Evolutionary conservation across 2,113 vertebrate genomes (phyloP), one percentile per base, ranked within the genome.

Genomic region (Leuciscus idus): DNA sequence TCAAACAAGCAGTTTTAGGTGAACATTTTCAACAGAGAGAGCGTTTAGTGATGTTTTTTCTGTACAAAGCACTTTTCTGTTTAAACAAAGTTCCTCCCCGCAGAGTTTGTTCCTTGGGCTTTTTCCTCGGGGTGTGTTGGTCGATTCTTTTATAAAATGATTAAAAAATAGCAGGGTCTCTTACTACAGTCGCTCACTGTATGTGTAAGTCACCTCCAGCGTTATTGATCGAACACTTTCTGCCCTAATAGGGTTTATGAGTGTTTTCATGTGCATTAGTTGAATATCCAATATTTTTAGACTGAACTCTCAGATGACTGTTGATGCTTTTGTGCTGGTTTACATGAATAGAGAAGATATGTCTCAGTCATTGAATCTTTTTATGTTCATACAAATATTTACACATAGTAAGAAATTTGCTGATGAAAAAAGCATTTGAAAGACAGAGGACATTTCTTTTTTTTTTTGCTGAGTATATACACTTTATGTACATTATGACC

Each of bases 1-100:
- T 80, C 9, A 81, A 81, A 64, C 79, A 81, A 46, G 57, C 23
- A 26, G 78, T 62, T 57, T 75, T 75, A 50, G 74, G 74, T 55
- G 48, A 48, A 55, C 48, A 33, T 50, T 77, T 70, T 55, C 74
- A 77, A 46, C 26, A 4, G 46, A 62, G 57, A 81, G 33, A 46
- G 79, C 0, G 2, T 48, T 81, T 30, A 81, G 39, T 48, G 33
- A 66, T 26, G 2, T 2, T 61, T 81, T 48, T 80, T 80, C 77
- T 62, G 33, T 26, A 15, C 30, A 80, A 59, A 39, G 30, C 30
- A 39, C 6, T 23, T 64, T 66, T 48, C 1, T 28, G 39, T 81
- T 48, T 81, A 81, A 48, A 64, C 23, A 81, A 48, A n/a, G 17
- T 17, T 66, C 8, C 7, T 81, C n/a, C 39, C 39, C 0, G 15